Base-by-base conservation (phyloP, 2,113 vertebrate species). In the Strigops habroptila region DNA sequence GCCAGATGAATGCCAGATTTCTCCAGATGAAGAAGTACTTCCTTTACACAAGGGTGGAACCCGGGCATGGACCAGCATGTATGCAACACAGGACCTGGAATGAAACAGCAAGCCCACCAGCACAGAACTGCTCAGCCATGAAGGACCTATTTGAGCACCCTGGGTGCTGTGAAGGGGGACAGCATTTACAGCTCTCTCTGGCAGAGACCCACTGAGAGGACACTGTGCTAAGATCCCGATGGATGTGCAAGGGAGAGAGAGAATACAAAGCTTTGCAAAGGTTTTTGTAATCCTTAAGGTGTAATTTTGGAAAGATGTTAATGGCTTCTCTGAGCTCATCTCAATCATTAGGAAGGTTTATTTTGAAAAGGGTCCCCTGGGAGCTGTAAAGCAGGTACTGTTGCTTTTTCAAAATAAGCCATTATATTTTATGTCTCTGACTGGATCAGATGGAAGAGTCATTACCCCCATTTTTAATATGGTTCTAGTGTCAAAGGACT, bases 331-430 rank as follows among this genome's bases (percentile, higher is more conserved):
- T 43, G 41, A 93, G 52, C 30, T 90, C 62, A 82, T 48, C 69
- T 83, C 41, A 68, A 9, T 33, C 63, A 30, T 85, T 65, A 78
- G 39, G 44, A 74, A 80, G 31, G 31, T 12, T 65, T 91, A 43
- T 70, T 60, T 57, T 43, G 21, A 28, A 65, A 67, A 88, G 37
- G 53, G 23, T 75, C n/a, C 24, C 41, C 52, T 37, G 52, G n/a
- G 53, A 78, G 16, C 22, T 62, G 3, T 46, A 64, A 83, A 46
- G 31, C 31, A 83, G 24, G 18, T 88, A 62, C 43, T 76, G 11
- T 44, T 79, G 57, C 49, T 87, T 92, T 85, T 84, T 62, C 33
- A 86, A 85, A 95, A 92, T 44, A 94, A 91, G n/a, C 18, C 12
- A 48, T 73, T 91, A 41, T 48, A 25, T 55, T 93, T 83, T 94